Evolutionary conservation across 2,113 vertebrate species (phyloP).

Genomic region (Trachemys scripta): DNA sequence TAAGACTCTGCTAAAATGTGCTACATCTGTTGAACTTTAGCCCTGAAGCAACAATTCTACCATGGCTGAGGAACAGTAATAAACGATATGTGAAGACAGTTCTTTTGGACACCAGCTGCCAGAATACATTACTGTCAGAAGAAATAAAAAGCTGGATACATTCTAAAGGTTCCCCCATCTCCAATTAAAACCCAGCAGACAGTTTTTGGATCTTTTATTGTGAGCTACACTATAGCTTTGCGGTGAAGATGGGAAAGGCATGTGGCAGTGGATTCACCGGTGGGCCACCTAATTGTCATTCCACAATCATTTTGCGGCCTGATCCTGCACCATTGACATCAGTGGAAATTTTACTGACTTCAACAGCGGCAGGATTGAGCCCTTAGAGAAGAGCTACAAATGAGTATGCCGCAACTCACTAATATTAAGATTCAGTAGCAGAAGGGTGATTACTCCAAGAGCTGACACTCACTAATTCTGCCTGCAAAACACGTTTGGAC

Average conservation of each 20-base stretch:
- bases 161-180: accelerated
- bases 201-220: background rate
- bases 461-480: background rate
- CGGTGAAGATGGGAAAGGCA: background rate
- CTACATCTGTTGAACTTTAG: background rate
- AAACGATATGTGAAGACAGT: background rate
- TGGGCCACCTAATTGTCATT: accelerated
- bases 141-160: background rate
- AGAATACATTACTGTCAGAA: background rate
- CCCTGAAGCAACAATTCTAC: background rate
- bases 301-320: accelerated
- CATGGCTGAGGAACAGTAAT: background rate
- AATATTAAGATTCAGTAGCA: background rate
- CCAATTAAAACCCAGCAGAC: accelerated
- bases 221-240: background rate
- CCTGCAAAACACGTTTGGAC: background rate
- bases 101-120: background rate
- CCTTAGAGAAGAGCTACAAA: background rate
- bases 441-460: background rate
- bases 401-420: background rate
- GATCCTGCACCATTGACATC: background rate
- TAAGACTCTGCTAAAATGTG: background rate
- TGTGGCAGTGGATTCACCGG: background rate
- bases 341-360: background rate
- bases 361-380: background rate